phyloP scores from a whole-genome alignment of 2,888 invertebrate genomes.

The Clostera curtula region DNA sequence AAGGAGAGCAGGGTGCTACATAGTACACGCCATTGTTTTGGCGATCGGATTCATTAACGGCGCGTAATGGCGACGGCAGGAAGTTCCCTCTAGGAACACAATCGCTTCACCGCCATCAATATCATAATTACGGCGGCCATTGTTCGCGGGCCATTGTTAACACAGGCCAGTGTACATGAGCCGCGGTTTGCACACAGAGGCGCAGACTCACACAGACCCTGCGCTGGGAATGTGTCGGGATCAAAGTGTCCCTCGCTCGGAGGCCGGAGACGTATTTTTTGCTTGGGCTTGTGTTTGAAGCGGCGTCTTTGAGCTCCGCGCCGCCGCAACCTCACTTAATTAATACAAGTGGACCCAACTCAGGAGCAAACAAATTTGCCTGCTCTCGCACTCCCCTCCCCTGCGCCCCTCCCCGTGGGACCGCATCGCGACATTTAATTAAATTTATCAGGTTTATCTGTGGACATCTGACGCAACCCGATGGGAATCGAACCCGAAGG shows the following conservation, averaged over 20 bases:
- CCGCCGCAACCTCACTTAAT: slow-evolving; percentile 46
- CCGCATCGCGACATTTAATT: slow-evolving; percentile 55
- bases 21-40: no score
- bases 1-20: no score
- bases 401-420: slow-evolving; percentile 18
- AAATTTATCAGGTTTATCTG: slow-evolving; percentile 68
- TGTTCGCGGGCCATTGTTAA: no score
- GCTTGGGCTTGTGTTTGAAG: slow-evolving; percentile 17
- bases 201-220: neutral
- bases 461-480: slow-evolving; percentile 47
- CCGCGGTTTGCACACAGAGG: neutral
- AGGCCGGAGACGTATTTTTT: slow-evolving; percentile 22
- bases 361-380: slow-evolving; percentile 59
- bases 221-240: neutral
- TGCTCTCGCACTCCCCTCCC: slow-evolving; percentile 13
- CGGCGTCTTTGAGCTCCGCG: slow-evolving; percentile 34
- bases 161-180: no score
- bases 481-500: slow-evolving; percentile 56
- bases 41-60: no score
- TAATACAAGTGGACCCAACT: slow-evolving; percentile 45
- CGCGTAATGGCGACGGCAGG: no score
- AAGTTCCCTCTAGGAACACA: no score
- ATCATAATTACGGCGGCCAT: no score
- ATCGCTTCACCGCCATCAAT: no score
- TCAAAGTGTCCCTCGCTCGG: slow-evolving; percentile 8